Evolutionary conservation across 1,140 invertebrate species (phyloP).

Genomic region (Bombus pyrosoma): DNA sequence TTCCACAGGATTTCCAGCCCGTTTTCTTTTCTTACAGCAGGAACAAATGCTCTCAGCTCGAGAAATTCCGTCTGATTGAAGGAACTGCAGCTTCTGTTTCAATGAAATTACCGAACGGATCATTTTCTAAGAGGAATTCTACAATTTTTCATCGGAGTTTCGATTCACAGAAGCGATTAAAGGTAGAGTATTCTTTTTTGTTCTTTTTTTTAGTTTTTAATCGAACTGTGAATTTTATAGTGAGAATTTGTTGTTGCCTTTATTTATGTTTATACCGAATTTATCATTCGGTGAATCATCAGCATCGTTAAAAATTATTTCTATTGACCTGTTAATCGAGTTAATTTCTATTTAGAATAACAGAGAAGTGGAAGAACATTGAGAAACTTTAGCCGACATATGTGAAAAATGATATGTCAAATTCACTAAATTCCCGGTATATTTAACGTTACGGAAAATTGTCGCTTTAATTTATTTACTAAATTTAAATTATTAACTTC

Average conservation of each 20-base stretch:
- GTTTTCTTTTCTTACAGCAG: constrained; percentile 14
- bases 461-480: too few relatives aligned
- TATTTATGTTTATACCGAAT: not conserved
- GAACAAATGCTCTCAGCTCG: not conserved
- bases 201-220: not conserved
- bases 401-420: too few relatives aligned
- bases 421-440: too few relatives aligned
- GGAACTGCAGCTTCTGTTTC: too few relatives aligned
- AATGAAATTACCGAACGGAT: not conserved
- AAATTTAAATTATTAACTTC: too few relatives aligned
- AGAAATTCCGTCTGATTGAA: not conserved
- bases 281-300: not conserved
- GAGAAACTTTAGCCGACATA: too few relatives aligned
- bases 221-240: not conserved
- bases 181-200: not conserved
- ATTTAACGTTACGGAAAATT: not conserved
- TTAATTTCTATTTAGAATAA: too few relatives aligned
- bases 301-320: not conserved
- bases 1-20: constrained; percentile 44
- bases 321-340: too few relatives aligned
- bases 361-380: too few relatives aligned
- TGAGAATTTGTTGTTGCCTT: not conserved
- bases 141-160: not conserved
- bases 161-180: not conserved
- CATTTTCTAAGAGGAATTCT: not conserved